Evolutionary conservation across 2,888 invertebrate genomes (phyloP), one percentile per base, ranked within the genome.

Genomic region (Hypercompe scribonia): DNA sequence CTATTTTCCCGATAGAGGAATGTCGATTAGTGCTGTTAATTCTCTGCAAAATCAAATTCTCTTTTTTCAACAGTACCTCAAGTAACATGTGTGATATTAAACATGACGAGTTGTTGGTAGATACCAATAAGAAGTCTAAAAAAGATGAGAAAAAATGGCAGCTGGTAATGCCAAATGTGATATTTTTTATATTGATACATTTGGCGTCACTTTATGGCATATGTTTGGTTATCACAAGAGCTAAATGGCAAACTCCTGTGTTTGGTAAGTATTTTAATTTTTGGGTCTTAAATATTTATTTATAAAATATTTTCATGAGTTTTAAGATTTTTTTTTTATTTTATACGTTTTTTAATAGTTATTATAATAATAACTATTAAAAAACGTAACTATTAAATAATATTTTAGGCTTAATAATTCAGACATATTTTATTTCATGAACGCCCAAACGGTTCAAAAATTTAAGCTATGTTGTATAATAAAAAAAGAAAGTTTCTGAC

Each of bases 151-250:
- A 42, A 21, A 66, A 31, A 42, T 66, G 66, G 66, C 42, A 7
- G 2, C 21, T 39, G 31, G 21, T 21, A 31, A 21, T 28, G 28
- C 96, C 97, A 87, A 98, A 98, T 90, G 97, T 98, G 0, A 87
- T 97, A 11, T 96, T 97, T 10, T 98, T 98, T 87, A 82, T 36
- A 28, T 36, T 54, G 7, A 15, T 18, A 21, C 77, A 77, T 18
- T 31, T 72, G 1, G 64, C 36, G 15, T 42, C 75, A 34, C 18
- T 72, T 28, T 72, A 75, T 72, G 77, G 68, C 11, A 46, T 58
- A n/a, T 75, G 75, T 65, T n/a, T 77, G 21, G 39, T 65, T 3
- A n/a, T 75, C 11, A 63, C 46, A 28, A 65, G 33, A 68, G 75
- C 75, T 4, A 71, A 67, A 31, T 77, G 77, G 77, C 65, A 64